phyloP scores from a whole-genome alignment of 2,113 vertebrate species.

The Sardina pilchardus region DNA sequence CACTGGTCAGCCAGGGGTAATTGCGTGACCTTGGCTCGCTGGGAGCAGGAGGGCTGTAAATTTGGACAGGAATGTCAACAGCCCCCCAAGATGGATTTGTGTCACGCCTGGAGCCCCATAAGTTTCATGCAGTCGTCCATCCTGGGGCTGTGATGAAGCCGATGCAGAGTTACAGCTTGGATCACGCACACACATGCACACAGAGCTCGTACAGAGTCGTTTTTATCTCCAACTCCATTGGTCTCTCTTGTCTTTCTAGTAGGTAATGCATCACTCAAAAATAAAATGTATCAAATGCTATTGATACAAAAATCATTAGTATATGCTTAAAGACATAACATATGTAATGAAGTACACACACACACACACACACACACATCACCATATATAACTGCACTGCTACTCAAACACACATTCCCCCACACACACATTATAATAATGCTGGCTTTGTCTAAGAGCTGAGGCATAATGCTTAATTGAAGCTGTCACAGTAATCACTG shows the following conservation, averaged over 20 bases:
- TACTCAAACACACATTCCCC: neutral
- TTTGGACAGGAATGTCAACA: conserved; percentile 65
- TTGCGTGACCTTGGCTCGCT: conserved; percentile 70
- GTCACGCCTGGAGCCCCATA: conserved; percentile 35
- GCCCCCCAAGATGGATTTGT: conserved; percentile 56
- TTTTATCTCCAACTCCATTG: neutral
- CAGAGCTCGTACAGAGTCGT: conserved; percentile 21
- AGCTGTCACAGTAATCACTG: neutral
- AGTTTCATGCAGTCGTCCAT: neutral
- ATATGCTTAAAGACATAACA: no score
- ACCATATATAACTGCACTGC: neutral
- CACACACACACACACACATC: neutral
- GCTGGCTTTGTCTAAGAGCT: neutral
- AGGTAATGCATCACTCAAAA: no score
- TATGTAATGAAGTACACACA: no score
- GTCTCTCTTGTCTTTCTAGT: neutral
- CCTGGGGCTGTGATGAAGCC: neutral
- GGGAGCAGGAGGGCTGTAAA: conserved; percentile 59
- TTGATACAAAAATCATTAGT: no score
- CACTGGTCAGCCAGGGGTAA: conserved; percentile 67
- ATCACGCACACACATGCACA: neutral
- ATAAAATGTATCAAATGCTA: no score
- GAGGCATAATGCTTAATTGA: neutral
- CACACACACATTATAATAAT: neutral
- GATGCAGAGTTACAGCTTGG: conserved; percentile 1